Evolutionary conservation across 2,113 vertebrate species (phyloP).

Genomic region (Neolamprologus falcicula): DNA sequence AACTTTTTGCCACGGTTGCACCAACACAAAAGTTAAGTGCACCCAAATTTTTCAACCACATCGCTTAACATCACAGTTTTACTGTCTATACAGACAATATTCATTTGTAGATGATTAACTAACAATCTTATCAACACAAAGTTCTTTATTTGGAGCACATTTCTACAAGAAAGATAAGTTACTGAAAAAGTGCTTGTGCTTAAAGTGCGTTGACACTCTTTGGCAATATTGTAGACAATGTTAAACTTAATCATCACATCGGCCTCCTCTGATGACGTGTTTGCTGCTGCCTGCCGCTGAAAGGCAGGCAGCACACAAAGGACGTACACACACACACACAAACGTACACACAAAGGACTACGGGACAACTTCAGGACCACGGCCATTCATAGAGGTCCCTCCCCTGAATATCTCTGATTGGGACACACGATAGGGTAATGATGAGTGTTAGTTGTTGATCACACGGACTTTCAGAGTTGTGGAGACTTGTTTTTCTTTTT

Average conservation of each 20-base stretch:
- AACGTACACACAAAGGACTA: not conserved
- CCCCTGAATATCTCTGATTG: not conserved
- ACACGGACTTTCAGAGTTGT: fast-evolving
- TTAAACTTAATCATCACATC: not conserved
- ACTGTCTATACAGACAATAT: not conserved
- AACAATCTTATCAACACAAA: fast-evolving
- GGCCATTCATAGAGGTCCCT: not conserved
- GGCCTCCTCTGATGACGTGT: not conserved
- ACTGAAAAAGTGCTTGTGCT: not conserved
- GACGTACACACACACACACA: not conserved
- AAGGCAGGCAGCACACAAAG: not conserved
- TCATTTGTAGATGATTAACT: not conserved
- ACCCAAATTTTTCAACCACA: not conserved
- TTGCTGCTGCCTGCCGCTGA: not conserved
- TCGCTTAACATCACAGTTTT: fast-evolving
- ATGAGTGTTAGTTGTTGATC: not conserved
- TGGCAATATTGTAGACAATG: not conserved
- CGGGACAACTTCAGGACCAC: not conserved
- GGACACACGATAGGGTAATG: not conserved
- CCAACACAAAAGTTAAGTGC: fast-evolving
- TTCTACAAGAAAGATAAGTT: not conserved
- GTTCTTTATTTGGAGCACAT: fast-evolving
- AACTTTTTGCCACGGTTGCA: not conserved
- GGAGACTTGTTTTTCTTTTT: not conserved
- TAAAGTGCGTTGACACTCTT: not conserved